Evolutionary conservation across 1,140 invertebrate genomes (phyloP).

Genomic region (Drosophila biarmipes): DNA sequence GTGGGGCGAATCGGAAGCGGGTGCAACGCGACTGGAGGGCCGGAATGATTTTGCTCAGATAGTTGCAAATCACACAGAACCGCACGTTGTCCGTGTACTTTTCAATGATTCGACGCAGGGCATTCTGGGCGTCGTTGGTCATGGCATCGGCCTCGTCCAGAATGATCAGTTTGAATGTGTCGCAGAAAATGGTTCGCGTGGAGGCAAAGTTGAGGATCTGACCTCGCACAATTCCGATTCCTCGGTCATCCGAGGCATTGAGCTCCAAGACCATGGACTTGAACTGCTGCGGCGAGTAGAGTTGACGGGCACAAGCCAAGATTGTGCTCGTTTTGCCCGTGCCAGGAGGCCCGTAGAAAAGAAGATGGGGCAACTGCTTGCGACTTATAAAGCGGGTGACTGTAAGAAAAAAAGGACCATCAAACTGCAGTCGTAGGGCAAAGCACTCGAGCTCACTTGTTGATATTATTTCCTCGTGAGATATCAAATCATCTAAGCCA

Average conservation of each 20-base stretch:
- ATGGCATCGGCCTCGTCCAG: constrained; percentile 99
- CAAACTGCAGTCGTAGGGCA: neutral
- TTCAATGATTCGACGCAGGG: constrained; percentile 98
- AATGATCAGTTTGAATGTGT: constrained; percentile 98
- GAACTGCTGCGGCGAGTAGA: constrained; percentile 93
- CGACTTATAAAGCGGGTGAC: constrained; percentile 97
- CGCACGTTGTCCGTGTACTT: constrained; percentile 99
- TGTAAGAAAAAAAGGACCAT: constrained; percentile 82
- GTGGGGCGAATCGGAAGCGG: constrained; percentile 97
- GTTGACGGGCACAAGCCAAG: constrained; percentile 96
- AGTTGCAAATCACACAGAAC: constrained; percentile 99
- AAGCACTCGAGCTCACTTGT: constrained; percentile 91
- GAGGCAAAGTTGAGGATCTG: constrained; percentile 99
- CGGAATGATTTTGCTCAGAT: constrained; percentile 99
- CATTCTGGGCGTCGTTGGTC: constrained; percentile 99
- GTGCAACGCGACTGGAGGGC: constrained; percentile 99
- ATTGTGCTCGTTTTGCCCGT: constrained; percentile 99
- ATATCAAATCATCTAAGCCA: constrained; percentile 96
- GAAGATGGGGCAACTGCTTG: constrained; percentile 96
- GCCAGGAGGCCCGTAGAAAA: constrained; percentile 99
- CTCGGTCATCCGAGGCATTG: constrained; percentile 99
- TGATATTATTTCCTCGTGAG: constrained; percentile 98
- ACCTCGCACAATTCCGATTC: constrained; percentile 97
- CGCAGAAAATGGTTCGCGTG: constrained; percentile 97
- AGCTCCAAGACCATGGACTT: constrained; percentile 92